These are phyloP conservation scores for Globodera ellingtonae DNA, from an alignment of 1,140 invertebrate species.

Conservation along the genomic window DNA sequence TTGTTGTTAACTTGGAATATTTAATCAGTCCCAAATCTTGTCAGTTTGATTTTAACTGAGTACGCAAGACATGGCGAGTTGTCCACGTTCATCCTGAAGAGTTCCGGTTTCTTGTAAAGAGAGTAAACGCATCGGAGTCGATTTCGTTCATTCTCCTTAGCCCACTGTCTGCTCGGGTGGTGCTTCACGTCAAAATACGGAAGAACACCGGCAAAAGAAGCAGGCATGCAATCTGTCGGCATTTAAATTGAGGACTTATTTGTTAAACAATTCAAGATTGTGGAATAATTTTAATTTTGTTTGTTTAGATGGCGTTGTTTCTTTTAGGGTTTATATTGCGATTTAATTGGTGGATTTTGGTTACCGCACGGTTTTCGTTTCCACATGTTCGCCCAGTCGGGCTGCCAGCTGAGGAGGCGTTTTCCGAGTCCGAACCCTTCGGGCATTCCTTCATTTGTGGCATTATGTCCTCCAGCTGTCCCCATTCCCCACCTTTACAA, in stretches of 20 bases:
- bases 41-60: conserved; percentile 46
- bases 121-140: conserved; percentile 60
- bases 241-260: conserved; percentile 4
- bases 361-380: conserved; percentile 57
- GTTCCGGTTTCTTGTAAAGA: conserved; percentile 57
- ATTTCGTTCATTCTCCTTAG: conserved; percentile 58
- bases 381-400: conserved; percentile 56
- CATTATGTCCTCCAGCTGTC: conserved; percentile 15
- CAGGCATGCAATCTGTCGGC: conserved; percentile 48
- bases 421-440: conserved; percentile 44
- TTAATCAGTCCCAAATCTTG: conserved; percentile 38
- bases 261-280: too few relatives aligned
- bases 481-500: conserved; percentile 55
- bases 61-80: conserved; percentile 47
- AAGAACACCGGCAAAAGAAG: conserved; percentile 51
- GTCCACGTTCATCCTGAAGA: conserved; percentile 41
- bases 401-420: conserved; percentile 32
- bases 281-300: too few relatives aligned
- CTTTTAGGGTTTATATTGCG: conserved; percentile 15
- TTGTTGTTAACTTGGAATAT: neutral
- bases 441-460: conserved; percentile 38
- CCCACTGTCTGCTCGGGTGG: conserved; percentile 48
- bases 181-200: conserved; percentile 63
- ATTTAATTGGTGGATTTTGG: neutral
- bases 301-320: too few relatives aligned